Evolutionary conservation across 1,140 invertebrate species (phyloP), one percentile per base, ranked within the genome.

Genomic region (Theocolax elegans): DNA sequence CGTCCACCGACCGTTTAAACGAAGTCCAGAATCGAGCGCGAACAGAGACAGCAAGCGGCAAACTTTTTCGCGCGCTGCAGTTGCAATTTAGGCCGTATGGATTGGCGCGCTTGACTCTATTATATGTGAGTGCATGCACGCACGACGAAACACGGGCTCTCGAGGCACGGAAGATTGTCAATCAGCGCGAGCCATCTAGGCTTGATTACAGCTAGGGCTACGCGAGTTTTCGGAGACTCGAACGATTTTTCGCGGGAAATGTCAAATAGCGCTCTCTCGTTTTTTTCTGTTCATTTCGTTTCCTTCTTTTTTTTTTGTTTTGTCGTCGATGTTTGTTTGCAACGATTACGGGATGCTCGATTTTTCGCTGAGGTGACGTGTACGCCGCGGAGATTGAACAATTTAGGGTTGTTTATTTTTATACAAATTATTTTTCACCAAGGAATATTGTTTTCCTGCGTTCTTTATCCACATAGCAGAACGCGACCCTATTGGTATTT

Each of bases 131-230:
- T 56, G 64, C 59, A 70, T 65, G 53, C 67, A 59, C 17, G 23
- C 31, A 72, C 23, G 46, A 51, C 67, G 72, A 74, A 71, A 72
- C 67, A 71, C 46, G 67, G n/a, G 71, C 23, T 44, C 49, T 70
- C 71, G 75, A 73, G 70, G 48, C 53, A 59, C 69, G 71, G 77
- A 83, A 83, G 80, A 83, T 83, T 83, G 80, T 81, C 80, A 83
- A 83, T 82, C 79, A 81, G 77, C 77, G 71, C 73, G 67, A 81
- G 46, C 75, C 75, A 80, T 81, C 79, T 79, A 76, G 75, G 75
- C 75, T 81, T 82, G 79, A 82, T 83, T 83, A 83, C 77, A 76
- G 72, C 72, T 58, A 65, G 67, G 74, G 42, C 25, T 54, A 17
- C 12, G n/a, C 8, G 25, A 51, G 51, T 15, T 19, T 46, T 44